A percentile compares a stretch with the other conserved stretches of the same genome.
phyloP scores from a whole-genome alignment of 2,797 vertebrate species.

The Morus bassanus region DNA sequence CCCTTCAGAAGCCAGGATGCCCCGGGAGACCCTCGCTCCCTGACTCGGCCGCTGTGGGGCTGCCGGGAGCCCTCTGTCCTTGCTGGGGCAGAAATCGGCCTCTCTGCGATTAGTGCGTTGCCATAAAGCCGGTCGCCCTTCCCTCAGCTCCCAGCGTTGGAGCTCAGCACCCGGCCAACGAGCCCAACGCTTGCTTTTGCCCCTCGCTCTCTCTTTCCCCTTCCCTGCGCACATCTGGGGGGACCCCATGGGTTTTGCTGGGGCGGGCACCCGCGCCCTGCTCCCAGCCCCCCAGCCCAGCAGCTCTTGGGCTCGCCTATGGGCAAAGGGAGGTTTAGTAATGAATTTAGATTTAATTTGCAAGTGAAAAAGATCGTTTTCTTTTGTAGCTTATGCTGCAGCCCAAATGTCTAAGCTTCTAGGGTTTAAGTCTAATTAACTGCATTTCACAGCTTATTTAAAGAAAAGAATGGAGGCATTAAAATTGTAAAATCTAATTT shows the following conservation, averaged over 20 bases:
- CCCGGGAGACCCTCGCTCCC: background rate
- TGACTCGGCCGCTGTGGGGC: accelerated
- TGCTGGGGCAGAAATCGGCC: background rate
- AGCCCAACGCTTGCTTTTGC: background rate
- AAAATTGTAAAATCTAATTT: conserved; percentile 85
- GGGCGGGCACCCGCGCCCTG: accelerated
- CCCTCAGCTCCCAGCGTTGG: accelerated
- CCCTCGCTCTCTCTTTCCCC: background rate
- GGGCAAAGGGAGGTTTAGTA: conserved; percentile 41
- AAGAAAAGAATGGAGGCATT: conserved; percentile 85
- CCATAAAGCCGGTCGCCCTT: background rate
- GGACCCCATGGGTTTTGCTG: accelerated
- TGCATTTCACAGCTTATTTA: conserved; percentile 84
- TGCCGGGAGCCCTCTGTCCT: background rate
- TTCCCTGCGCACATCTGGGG: background rate
- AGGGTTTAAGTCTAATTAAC: conserved; percentile 84
- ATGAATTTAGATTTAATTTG: conserved; percentile 80
- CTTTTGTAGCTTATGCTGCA: conserved; percentile 79
- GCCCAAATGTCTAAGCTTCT: conserved; percentile 79
- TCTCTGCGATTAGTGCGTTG: background rate
- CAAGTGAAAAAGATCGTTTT: conserved; percentile 79
- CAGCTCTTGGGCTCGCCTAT: background rate
- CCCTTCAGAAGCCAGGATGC: accelerated
- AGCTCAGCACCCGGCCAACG: background rate
- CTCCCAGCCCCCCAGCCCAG: background rate